Evolutionary conservation across 1,140 invertebrate species (phyloP).

Genomic region (Habropoda laboriosa): DNA sequence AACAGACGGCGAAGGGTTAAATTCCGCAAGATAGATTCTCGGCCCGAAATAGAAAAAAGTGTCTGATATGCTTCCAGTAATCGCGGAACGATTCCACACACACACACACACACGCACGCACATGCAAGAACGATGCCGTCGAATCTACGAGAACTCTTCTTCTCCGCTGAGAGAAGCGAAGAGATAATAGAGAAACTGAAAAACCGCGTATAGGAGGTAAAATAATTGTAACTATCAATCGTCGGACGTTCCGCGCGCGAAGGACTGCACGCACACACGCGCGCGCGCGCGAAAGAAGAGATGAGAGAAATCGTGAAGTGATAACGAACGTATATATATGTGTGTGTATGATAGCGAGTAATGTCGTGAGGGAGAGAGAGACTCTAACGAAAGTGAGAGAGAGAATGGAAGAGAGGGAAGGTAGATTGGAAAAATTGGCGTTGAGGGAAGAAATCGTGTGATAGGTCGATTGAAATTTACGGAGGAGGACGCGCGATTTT

Average conservation of each 20-base stretch:
- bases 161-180: no score
- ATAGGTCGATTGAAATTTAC: constrained; percentile 34
- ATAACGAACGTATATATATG: constrained; percentile 40
- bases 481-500: constrained; percentile 6
- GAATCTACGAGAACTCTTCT: background rate
- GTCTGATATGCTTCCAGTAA: constrained; percentile 55
- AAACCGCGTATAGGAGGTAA: background rate
- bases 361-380: background rate
- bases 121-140: no score
- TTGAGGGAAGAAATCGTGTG: constrained; percentile 26
- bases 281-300: no score
- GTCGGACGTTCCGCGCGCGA: constrained; percentile 34
- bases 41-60: no score
- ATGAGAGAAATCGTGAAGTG: constrained; percentile 41
- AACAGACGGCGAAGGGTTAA: background rate
- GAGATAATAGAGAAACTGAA: no score
- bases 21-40: constrained; percentile 18
- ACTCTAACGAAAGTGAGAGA: background rate
- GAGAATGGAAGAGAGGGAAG: background rate
- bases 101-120: no score
- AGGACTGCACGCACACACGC: constrained; percentile 51
- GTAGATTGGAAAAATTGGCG: constrained; percentile 7
- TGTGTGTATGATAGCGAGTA: constrained; percentile 5
- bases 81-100: constrained; percentile 3
- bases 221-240: constrained; percentile 23